Base-by-base conservation (phyloP, 2,888 invertebrate genomes). In the Eupithecia dodoneata region DNA sequence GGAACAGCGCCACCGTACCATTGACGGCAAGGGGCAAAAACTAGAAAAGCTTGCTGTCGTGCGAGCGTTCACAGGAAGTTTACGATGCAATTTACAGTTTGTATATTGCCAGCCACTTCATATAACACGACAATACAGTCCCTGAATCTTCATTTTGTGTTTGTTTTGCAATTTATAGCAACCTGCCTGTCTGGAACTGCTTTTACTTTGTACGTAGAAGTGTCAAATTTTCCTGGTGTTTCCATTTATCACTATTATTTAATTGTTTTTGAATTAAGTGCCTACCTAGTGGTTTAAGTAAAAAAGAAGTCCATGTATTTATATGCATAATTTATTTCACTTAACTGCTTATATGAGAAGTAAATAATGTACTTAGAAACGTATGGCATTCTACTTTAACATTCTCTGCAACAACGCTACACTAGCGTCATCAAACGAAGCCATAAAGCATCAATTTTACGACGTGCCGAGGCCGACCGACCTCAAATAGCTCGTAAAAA, bases 51-150 rank as follows among this genome's bases (percentile, higher is more conserved):
- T 81, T 73, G 71, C 73, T 73, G 78, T 76, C 81, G 81, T 78
- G 82, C 87, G 85, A 83, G 88, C 84, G 86, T 85, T 84, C 84
- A 87, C 45, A 87, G 83, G 86, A 89, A 93, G 91, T 93, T 94
- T 94, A 93, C 90, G 92, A 91, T 89, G 92, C 92, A 92, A 92
- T 94, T 94, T 91, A 91, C 91, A 91, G 91, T 91, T 89, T 89
- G 90, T 93, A 92, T 92, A 93, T 92, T 92, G 89, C 91, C 85
- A 89, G 88, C 85, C 90, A 92, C 91, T 92, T 92, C 90, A 92
- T 91, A 90, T 90, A 91, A 90, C 89, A 90, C 88, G 89, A 90
- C 89, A 90, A 91, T 91, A 91, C 88, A 90, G 88, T 88, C 86
- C 86, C 87, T 86, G 88, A 90, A 90, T 91, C 85, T 84, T 83